Evolutionary conservation across 2,888 invertebrate genomes (phyloP).

Genomic region (Malthinus flaveolus): DNA sequence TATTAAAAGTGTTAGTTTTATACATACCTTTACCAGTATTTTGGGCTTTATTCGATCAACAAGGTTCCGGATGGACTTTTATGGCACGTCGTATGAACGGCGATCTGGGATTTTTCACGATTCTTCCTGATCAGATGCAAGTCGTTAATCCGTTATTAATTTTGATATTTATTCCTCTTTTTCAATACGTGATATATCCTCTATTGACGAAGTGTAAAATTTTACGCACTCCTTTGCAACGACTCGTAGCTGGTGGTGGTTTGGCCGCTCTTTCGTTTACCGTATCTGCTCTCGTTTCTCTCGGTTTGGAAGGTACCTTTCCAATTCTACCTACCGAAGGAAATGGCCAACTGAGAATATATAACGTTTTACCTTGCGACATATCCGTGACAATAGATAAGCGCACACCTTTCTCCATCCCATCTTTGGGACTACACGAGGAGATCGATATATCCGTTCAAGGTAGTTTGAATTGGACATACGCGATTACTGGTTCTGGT

Average conservation of each 20-base stretch:
- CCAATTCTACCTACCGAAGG: constrained; percentile 61
- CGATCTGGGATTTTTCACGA: constrained; percentile 68
- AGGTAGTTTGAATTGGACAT: neutral
- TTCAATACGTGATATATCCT: constrained; percentile 81
- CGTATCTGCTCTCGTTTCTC: constrained; percentile 84
- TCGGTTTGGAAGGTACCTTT: constrained; percentile 73
- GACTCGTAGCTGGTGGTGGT: constrained; percentile 85
- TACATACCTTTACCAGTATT: constrained; percentile 94
- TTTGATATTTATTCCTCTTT: constrained; percentile 82
- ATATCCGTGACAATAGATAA: constrained; percentile 33
- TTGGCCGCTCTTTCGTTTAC: constrained; percentile 84
- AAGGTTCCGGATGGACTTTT: constrained; percentile 92
- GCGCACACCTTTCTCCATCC: neutral
- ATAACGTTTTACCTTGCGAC: constrained; percentile 67
- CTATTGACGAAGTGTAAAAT: constrained; percentile 67
- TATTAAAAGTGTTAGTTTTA: constrained; percentile 75
- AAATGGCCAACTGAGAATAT: constrained; percentile 68
- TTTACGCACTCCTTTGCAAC: constrained; percentile 78
- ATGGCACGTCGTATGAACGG: constrained; percentile 91
- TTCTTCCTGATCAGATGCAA: constrained; percentile 96
- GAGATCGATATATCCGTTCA: constrained; percentile 14
- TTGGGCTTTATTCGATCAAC: constrained; percentile 97
- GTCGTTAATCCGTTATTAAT: constrained; percentile 88
- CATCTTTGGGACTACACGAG: constrained; percentile 5
- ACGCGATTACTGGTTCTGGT: neutral